Base-by-base conservation (phyloP, 2,888 invertebrate species). In the Allophyes oxyacanthae region DNA sequence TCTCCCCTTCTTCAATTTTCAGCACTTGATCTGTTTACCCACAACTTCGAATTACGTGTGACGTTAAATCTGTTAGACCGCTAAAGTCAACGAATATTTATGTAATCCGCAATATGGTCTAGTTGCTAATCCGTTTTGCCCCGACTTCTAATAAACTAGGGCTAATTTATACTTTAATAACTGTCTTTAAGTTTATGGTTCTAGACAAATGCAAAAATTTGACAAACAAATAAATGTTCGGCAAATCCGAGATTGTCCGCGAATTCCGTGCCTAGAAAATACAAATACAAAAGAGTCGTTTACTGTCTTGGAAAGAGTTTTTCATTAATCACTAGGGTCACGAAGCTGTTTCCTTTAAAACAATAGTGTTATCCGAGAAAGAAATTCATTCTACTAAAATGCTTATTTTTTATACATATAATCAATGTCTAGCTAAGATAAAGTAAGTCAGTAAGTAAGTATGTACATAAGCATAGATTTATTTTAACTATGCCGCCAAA, bases 111-210 rank as follows among this genome's bases (percentile, higher is more conserved):
- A 32, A 33, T 37, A 26, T 32, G 25, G 42, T 36, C 44, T 41
- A 49, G 51, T 57, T 62, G 8, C 25, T 65, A 48, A 56, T 57
- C 51, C 37, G 15, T 48, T 64, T 13, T 40, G 40, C 32, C 36
- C 44, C 28, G 48, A 52, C 40, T 37, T 40, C 11, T 33, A 38
- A 33, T 50, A 51, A 56, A 40, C 40, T 44, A 28, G 14, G 15
- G 25, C 33, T 37, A 33, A 33, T 66, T 51, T 14, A 50, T 60
- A 65, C 48, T 53, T 48, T 45, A 45, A 32, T 45, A 42, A 65
- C 48, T 38, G 61, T 36, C 45, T 44, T 7, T 28, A n/a, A n/a
- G 37, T 20, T 20, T 4, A 20, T 4, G 4, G 2, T 20, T 3
- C 20, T 20, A 20, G 20, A 20, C 20, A 20, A 4, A 20, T 20